Percentiles rank a stretch among this genome's conserved stretches.
phyloP scores from a whole-genome alignment of 2,888 invertebrate genomes.

The Napeogenes sylphis region DNA sequence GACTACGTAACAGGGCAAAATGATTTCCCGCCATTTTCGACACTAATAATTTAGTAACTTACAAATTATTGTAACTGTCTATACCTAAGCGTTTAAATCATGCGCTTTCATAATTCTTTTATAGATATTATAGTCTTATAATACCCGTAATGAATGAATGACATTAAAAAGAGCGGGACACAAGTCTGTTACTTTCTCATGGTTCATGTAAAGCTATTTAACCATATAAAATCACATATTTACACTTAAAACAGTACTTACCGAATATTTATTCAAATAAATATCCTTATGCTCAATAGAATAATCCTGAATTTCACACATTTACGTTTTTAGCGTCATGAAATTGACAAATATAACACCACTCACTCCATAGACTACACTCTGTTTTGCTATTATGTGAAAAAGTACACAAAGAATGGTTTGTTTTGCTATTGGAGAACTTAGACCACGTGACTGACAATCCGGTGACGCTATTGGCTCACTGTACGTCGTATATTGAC shows the following conservation, averaged over 20 bases:
- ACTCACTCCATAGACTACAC: conserved; percentile 76
- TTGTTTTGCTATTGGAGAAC: conserved; percentile 66
- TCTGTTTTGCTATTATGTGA: conserved; percentile 74
- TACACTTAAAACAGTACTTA: conserved; percentile 66
- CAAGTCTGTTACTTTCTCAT: conserved; percentile 68
- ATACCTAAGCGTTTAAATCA: background rate
- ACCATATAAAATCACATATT: conserved; percentile 31
- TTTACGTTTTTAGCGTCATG: conserved; percentile 75
- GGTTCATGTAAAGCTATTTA: conserved; percentile 37
- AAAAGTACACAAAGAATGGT: conserved; percentile 78
- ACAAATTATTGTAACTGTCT: background rate
- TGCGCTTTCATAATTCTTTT: conserved; percentile 1
- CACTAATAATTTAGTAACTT: conserved; percentile 10
- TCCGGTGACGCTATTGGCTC: conserved; percentile 62
- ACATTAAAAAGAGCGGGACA: conserved; percentile 76
- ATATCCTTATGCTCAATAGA: conserved; percentile 82
- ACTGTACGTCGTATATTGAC: conserved; percentile 41
- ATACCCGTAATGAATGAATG: conserved; percentile 42
- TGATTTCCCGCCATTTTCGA: conserved; percentile 63
- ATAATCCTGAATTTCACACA: conserved; percentile 85
- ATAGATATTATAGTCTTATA: conserved; percentile 16
- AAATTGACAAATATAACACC: conserved; percentile 75
- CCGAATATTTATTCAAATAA: conserved; percentile 81
- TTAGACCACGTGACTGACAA: conserved; percentile 71
- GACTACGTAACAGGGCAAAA: conserved; percentile 29